These are phyloP conservation scores for Chaetorhynchus papuensis DNA, from an alignment of 2,113 vertebrate genomes.

Conservation along the genomic window DNA sequence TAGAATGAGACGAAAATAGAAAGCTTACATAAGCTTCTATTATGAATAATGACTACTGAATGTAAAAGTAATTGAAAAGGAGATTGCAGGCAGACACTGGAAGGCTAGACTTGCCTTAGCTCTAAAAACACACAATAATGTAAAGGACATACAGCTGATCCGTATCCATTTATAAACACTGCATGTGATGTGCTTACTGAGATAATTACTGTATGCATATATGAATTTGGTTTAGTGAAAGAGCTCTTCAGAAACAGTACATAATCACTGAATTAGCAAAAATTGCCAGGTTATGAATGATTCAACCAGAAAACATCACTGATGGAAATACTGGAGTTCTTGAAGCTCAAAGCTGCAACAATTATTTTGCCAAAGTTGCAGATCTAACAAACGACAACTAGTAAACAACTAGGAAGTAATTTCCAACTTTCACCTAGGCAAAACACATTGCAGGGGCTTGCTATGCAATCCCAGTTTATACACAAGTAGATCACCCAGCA, in stretches of 20 bases:
- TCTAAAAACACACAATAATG: background rate
- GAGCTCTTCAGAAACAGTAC: background rate
- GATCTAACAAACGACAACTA: background rate
- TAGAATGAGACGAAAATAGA: background rate
- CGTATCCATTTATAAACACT: background rate
- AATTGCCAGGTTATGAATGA: background rate
- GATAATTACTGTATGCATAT: background rate
- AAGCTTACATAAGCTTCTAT: background rate
- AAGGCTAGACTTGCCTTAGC: background rate
- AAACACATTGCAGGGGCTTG: background rate
- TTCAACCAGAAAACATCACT: background rate
- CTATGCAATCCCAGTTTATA: background rate
- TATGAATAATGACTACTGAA: background rate
- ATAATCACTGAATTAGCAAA: background rate
- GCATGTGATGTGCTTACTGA: background rate
- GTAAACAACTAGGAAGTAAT: background rate
- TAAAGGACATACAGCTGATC: background rate
- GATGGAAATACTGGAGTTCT: background rate
- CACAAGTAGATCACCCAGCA: background rate
- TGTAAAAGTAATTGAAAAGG: constrained; percentile 16
- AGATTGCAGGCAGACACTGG: background rate
- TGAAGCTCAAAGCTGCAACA: background rate
- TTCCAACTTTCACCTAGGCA: background rate
- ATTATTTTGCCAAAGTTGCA: background rate
- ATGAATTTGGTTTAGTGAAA: background rate